These are phyloP conservation scores for Lichenostomus cassidix DNA, from an alignment of 2,113 vertebrate species.

Conservation along the genomic window DNA sequence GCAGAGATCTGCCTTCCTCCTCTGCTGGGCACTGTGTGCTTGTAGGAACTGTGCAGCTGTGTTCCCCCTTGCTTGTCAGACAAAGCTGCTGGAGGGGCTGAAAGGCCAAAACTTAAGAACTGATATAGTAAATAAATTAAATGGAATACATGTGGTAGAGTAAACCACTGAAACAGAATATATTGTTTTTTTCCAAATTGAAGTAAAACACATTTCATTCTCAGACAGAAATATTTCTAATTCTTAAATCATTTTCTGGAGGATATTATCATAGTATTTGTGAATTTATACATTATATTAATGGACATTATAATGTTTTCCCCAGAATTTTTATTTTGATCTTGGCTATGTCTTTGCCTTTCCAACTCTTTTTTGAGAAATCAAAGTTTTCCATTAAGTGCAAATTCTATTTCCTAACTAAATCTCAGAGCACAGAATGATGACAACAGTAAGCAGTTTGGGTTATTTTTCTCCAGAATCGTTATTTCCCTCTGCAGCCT, in stretches of 20 bases:
- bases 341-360: background rate
- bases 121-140: background rate
- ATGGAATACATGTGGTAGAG: background rate
- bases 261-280: background rate
- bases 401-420: background rate
- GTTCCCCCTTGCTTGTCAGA: background rate
- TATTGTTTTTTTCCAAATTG: background rate
- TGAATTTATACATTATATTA: background rate
- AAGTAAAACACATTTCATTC: background rate
- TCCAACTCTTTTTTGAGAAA: background rate
- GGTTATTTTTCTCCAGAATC: background rate
- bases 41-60: background rate
- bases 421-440: background rate
- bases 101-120: background rate
- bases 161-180: background rate
- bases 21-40: fast-evolving
- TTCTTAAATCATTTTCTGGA: background rate
- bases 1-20: background rate
- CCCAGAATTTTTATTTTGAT: background rate
- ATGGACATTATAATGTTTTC: background rate
- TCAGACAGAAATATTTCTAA: background rate
- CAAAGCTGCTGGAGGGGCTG: background rate
- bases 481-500: background rate
- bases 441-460: background rate
- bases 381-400: background rate